These are phyloP conservation scores for Synanthedon tipuliformis DNA, from an alignment of 2,888 invertebrate species.

Conservation along the genomic window DNA sequence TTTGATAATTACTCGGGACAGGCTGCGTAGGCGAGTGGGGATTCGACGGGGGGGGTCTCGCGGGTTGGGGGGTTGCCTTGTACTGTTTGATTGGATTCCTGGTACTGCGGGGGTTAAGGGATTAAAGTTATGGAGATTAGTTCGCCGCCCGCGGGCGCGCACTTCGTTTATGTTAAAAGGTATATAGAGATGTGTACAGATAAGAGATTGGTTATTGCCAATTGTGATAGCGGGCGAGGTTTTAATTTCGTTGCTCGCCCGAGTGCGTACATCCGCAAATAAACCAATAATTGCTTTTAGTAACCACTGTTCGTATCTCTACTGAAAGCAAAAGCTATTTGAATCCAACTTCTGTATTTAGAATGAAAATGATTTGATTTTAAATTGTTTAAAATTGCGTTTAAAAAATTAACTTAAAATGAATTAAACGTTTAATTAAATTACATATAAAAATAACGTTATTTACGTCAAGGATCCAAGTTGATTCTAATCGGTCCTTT, in stretches of 20 bases:
- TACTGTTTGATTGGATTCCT: conserved; percentile 71
- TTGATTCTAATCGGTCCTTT: too few relatives aligned
- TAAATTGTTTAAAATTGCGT: too few relatives aligned
- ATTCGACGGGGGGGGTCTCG: conserved; percentile 18
- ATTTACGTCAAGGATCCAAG: too few relatives aligned
- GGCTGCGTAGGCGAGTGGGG: conserved; percentile 65
- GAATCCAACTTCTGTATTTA: neutral
- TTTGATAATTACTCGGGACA: conserved; percentile 73
- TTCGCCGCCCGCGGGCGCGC: conserved; percentile 65
- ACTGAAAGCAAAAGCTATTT: neutral
- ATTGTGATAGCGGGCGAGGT: conserved; percentile 57
- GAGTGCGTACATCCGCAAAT: conserved; percentile 23
- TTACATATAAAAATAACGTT: too few relatives aligned
- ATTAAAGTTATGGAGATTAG: conserved; percentile 72
- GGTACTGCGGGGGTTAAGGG: conserved; percentile 67
- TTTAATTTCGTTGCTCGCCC: conserved; percentile 51
- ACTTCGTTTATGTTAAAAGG: conserved; percentile 67
- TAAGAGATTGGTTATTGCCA: conserved; percentile 69
- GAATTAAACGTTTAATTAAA: too few relatives aligned
- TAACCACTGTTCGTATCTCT: neutral
- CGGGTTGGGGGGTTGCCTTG: conserved; percentile 47
- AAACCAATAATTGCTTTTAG: conserved; percentile 16
- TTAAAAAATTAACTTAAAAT: too few relatives aligned
- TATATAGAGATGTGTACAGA: conserved; percentile 63
- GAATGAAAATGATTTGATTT: too few relatives aligned